Evolutionary conservation across 2,888 invertebrate genomes (phyloP).

Genomic region (Chrysotoxum bicinctum): DNA sequence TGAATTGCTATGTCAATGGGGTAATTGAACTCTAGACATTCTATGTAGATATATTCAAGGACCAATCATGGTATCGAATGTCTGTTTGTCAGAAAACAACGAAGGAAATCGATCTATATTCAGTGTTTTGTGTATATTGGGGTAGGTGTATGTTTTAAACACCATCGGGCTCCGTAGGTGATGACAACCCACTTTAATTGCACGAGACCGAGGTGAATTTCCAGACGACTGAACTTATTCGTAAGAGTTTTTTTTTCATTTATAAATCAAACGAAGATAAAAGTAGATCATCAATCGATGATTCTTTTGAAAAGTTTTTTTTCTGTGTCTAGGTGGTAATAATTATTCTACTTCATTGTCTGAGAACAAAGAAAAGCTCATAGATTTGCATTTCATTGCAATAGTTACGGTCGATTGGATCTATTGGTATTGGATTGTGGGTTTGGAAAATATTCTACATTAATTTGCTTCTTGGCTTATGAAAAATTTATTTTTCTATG

Average conservation of each 20-base stretch:
- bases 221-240: background rate
- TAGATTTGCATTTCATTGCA: conserved; percentile 13
- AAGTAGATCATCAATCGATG: conserved; percentile 19
- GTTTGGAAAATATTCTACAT: background rate
- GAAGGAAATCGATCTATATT: conserved; percentile 10
- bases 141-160: background rate
- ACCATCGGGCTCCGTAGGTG: background rate
- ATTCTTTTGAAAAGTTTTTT: background rate
- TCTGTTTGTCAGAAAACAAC: background rate
- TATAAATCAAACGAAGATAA: conserved; percentile 1
- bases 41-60: background rate
- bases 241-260: background rate
- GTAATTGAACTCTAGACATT: conserved; percentile 24
- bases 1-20: background rate
- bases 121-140: background rate
- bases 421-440: background rate
- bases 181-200: conserved; percentile 8
- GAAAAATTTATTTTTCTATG: too few species aligned
- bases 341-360: conserved; percentile 6
- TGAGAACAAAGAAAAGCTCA: conserved; percentile 1
- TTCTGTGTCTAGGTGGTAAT: background rate
- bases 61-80: background rate
- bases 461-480: background rate
- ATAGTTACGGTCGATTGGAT: background rate
- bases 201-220: conserved; percentile 9